These are phyloP conservation scores for Brachyhypopomus occidentalis DNA, from an alignment of 2,113 vertebrate species.

Conservation along the genomic window DNA sequence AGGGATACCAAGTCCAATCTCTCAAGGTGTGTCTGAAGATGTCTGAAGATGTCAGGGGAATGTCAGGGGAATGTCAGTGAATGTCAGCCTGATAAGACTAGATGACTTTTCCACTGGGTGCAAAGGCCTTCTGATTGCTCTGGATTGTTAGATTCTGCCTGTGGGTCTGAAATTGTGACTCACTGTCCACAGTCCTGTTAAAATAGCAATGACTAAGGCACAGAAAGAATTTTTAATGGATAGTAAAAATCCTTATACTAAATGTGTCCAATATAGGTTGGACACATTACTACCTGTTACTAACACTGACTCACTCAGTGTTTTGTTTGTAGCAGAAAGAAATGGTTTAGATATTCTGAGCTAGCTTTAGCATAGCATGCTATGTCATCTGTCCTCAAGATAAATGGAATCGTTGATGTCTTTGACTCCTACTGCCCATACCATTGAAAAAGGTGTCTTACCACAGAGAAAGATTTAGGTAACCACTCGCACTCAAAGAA, in stretches of 20 bases:
- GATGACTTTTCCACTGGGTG: slow-evolving; percentile 15
- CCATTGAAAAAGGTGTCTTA: neutral
- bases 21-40: neutral
- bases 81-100: slow-evolving; percentile 45
- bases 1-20: neutral
- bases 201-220: neutral
- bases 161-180: slow-evolving; percentile 19
- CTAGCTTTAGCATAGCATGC: neutral
- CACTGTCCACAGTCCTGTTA: neutral
- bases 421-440: neutral
- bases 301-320: neutral
- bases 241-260: neutral
- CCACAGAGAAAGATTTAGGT: neutral
- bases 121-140: slow-evolving; percentile 29
- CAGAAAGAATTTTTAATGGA: neutral
- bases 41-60: neutral
- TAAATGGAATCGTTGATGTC: neutral
- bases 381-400: neutral
- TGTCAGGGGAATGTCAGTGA: slow-evolving; percentile 16
- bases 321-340: neutral
- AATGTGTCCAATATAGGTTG: too few species aligned
- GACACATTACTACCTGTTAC: too few species aligned
- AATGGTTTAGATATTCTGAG: neutral
- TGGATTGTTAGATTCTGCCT: slow-evolving; percentile 5
- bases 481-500: neutral